phyloP scores from a whole-genome alignment of 35 echinoderm and acorn worm species.

The Eucidaris tribuloides region DNA sequence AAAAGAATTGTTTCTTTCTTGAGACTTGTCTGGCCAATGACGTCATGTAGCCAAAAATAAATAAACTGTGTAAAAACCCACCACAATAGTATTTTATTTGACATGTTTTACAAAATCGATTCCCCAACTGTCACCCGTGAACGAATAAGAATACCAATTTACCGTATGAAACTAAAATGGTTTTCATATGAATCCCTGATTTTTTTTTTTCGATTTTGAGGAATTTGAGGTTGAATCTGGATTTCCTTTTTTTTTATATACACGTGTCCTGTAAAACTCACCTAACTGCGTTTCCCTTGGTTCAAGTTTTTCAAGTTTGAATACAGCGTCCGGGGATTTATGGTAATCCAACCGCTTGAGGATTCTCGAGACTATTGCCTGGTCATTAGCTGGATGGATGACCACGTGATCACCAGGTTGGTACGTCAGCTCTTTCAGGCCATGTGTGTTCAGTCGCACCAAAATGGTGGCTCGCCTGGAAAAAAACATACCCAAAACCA shows the following conservation, averaged over 20 bases:
- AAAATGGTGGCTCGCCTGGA: constrained; percentile 70
- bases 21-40: no score
- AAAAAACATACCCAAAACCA: not conserved
- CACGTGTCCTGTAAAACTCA: not conserved
- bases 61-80: not conserved
- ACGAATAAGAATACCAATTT: not conserved
- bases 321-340: constrained; percentile 58
- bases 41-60: not conserved
- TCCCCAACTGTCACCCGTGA: not conserved
- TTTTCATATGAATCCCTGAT: not conserved
- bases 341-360: constrained; percentile 45
- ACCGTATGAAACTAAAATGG: no score
- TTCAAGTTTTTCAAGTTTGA: constrained; percentile 44
- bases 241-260: not conserved
- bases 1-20: not conserved
- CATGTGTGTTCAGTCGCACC: constrained; percentile 32
- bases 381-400: constrained; percentile 62
- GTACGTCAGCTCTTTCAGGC: constrained; percentile 36
- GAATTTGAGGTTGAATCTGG: not conserved
- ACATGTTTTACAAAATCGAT: not conserved
- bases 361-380: constrained; percentile 31
- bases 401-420: constrained; percentile 71
- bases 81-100: not conserved
- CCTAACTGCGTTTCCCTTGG: constrained; percentile 42
- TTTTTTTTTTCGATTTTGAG: not conserved